These are phyloP conservation scores for Collichthys lucidus DNA, from an alignment of 2,113 vertebrate species.

Conservation along the genomic window DNA sequence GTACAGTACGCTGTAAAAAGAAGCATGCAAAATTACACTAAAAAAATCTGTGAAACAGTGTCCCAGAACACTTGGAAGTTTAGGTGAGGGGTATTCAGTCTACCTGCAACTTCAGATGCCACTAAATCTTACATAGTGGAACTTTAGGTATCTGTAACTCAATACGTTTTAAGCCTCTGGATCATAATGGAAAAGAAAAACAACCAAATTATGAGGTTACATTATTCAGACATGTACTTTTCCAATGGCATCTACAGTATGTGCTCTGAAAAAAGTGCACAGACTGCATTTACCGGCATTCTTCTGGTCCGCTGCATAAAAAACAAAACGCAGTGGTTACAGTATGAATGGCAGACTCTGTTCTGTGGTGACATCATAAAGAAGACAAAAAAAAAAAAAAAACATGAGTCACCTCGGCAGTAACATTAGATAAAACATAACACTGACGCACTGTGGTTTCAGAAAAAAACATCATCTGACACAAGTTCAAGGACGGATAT, in stretches of 20 bases:
- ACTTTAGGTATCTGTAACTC: too few species aligned
- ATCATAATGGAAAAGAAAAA: neutral
- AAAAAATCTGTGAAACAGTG: too few species aligned
- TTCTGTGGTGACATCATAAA: neutral
- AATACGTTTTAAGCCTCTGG: neutral
- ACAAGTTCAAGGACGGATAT: slow-evolving; percentile 8
- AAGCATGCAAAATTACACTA: too few species aligned
- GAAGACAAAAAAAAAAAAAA: neutral
- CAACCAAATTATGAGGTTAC: too few species aligned
- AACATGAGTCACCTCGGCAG: neutral
- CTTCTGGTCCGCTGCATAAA: neutral
- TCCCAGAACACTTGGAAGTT: too few species aligned
- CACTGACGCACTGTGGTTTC: neutral
- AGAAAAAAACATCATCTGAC: neutral
- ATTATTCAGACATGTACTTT: neutral
- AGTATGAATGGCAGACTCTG: neutral
- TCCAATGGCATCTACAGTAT: neutral
- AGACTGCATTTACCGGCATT: neutral
- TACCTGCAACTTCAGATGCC: too few species aligned
- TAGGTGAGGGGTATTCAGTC: too few species aligned
- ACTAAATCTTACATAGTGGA: too few species aligned
- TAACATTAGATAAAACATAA: neutral
- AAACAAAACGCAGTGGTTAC: neutral
- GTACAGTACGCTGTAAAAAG: too few species aligned
- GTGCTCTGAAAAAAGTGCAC: neutral